Percentiles rank a stretch among this genome's conserved stretches.
Evolutionary conservation across 92 coral and sea anemone species (phyloP).

Genomic region (Parazoanthus darwini): DNA sequence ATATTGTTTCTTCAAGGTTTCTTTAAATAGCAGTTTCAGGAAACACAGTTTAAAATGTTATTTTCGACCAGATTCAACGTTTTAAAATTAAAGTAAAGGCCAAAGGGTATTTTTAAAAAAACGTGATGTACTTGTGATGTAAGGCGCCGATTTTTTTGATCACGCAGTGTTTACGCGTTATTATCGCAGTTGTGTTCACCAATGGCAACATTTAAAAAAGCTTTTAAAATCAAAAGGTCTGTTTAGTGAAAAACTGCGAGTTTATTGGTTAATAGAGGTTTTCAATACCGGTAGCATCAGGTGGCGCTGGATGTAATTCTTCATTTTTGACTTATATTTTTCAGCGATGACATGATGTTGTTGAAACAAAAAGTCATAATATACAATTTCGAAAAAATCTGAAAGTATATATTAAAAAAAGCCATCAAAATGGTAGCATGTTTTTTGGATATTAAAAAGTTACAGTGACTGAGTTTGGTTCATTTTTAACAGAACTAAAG

Average conservation of each 20-base stretch:
- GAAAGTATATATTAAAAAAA: too few species aligned
- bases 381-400: too few species aligned
- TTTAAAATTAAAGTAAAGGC: neutral
- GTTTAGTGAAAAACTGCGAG: neutral
- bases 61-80: neutral
- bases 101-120: too few species aligned
- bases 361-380: neutral
- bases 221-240: neutral
- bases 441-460: neutral
- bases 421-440: neutral
- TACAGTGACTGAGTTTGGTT: neutral
- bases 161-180: neutral
- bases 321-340: neutral
- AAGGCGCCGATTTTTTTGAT: neutral
- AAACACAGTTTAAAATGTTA: neutral
- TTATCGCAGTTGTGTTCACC: neutral
- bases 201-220: neutral
- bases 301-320: slow-evolving; percentile 1
- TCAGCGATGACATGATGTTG: neutral
- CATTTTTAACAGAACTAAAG: too few species aligned
- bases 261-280: neutral
- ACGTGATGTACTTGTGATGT: neutral
- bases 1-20: too few species aligned
- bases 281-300: neutral
- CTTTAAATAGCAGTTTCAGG: neutral